These are phyloP conservation scores for Mizuhopecten yessoensis DNA, from an alignment of 1,140 invertebrate genomes.

Conservation along the genomic window DNA sequence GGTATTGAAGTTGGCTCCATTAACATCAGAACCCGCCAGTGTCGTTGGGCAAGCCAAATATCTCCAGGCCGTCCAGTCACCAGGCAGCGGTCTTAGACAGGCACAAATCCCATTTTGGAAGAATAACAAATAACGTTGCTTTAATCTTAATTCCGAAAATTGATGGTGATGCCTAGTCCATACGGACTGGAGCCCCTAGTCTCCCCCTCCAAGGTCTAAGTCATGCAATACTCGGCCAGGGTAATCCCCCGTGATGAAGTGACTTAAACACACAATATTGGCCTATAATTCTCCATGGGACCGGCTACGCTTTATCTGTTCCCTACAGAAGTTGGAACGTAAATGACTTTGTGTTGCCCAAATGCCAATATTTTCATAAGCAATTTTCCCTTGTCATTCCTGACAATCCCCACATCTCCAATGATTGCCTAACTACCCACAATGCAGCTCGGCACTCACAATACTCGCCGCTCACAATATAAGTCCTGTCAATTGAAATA, in stretches of 20 bases:
- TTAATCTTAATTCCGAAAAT: conserved; percentile 43
- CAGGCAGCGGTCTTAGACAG: not conserved
- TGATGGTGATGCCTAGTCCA: not conserved
- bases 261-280: not conserved
- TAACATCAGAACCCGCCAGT: conserved; percentile 4
- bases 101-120: conserved; percentile 33
- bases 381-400: conserved; percentile 54
- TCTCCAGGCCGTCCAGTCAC: not conserved
- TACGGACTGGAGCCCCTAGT: not conserved
- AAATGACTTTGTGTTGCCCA: conserved; percentile 53
- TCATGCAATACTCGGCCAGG: not conserved
- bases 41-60: conserved; percentile 31
- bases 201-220: not conserved
- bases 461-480: not conserved
- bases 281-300: conserved; percentile 31
- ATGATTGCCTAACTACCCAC: not conserved
- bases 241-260: not conserved
- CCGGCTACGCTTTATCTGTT: not conserved
- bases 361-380: conserved; percentile 54
- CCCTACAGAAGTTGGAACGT: conserved; percentile 2
- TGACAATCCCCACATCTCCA: not conserved
- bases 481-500: not conserved
- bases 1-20: not conserved
- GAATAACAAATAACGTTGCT: conserved; percentile 36
- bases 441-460: not conserved